Evolutionary conservation across 2,888 invertebrate species (phyloP).

Genomic region (Nebria salina): DNA sequence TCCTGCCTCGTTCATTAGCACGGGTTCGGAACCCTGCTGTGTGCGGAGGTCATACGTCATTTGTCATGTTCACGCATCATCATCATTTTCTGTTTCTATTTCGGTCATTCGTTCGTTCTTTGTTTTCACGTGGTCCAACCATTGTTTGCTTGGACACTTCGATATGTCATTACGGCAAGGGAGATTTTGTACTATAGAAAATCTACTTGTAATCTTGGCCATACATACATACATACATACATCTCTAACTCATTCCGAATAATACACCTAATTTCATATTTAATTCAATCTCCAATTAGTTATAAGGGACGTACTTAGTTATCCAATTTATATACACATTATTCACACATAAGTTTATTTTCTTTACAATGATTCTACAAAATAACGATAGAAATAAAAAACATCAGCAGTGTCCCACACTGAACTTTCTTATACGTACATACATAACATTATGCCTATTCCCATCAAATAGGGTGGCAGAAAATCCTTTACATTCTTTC

Average conservation of each 20-base stretch:
- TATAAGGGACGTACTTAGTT: too few relatives aligned
- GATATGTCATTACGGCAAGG: neutral
- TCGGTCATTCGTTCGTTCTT: slow-evolving; percentile 4
- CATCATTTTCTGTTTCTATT: slow-evolving; percentile 3
- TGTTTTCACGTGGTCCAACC: neutral
- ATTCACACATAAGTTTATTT: too few relatives aligned
- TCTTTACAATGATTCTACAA: too few relatives aligned
- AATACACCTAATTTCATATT: too few relatives aligned
- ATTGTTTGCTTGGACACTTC: neutral
- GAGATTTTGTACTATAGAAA: neutral
- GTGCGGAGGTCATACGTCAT: slow-evolving; percentile 61
- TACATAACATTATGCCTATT: too few relatives aligned
- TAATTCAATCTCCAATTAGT: too few relatives aligned
- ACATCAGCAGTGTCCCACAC: too few relatives aligned
- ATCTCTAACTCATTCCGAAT: neutral
- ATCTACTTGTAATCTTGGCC: neutral
- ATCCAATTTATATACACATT: too few relatives aligned
- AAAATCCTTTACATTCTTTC: too few relatives aligned
- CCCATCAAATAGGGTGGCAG: too few relatives aligned
- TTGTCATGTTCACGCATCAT: slow-evolving; percentile 58
- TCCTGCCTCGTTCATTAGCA: slow-evolving; percentile 57
- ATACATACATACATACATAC: neutral
- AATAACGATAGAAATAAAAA: too few relatives aligned
- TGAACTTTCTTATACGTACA: too few relatives aligned
- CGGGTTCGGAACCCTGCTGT: slow-evolving; percentile 56